These are phyloP conservation scores for Gonocerus acuteangulatus DNA, from an alignment of 2,888 invertebrate species.

Conservation along the genomic window DNA sequence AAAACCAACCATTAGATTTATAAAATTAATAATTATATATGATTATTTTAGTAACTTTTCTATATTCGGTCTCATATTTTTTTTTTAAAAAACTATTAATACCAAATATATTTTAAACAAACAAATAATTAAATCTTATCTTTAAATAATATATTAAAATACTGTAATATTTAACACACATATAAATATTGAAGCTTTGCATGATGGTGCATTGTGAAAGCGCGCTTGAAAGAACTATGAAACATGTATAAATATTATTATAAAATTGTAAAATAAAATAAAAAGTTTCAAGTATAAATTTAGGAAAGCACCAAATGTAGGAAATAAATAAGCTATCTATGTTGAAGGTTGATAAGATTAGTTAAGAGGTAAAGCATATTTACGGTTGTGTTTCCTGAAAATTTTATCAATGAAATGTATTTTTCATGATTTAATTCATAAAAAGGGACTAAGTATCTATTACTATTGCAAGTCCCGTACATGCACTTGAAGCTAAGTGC, in stretches of 20 bases:
- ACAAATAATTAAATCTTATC: too few relatives aligned
- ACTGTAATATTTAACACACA: not conserved
- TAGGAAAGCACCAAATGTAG: conserved; percentile 14
- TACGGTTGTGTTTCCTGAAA: too few relatives aligned
- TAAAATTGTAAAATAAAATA: too few relatives aligned
- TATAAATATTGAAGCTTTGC: not conserved
- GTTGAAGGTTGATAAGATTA: not conserved
- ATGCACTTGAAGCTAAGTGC: conserved; percentile 30
- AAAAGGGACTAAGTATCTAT: conserved; percentile 16
- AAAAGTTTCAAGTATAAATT: too few relatives aligned
- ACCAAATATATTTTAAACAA: not conserved
- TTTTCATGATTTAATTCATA: not conserved
- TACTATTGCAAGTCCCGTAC: conserved; percentile 24
- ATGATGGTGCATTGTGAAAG: conserved; percentile 11
- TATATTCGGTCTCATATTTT: not conserved
- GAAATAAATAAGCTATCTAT: conserved; percentile 18
- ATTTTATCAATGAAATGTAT: too few relatives aligned
- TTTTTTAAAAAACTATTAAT: not conserved
- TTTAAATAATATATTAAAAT: too few relatives aligned
- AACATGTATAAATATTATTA: conserved; percentile 13
- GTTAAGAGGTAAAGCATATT: not conserved
- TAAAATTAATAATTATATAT: not conserved
- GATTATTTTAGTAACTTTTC: not conserved
- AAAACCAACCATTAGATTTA: conserved; percentile 25
- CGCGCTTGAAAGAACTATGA: conserved; percentile 26